Conservation (phyloP, 2,888 invertebrate species). For the Caenorhabditis virilis region DNA sequence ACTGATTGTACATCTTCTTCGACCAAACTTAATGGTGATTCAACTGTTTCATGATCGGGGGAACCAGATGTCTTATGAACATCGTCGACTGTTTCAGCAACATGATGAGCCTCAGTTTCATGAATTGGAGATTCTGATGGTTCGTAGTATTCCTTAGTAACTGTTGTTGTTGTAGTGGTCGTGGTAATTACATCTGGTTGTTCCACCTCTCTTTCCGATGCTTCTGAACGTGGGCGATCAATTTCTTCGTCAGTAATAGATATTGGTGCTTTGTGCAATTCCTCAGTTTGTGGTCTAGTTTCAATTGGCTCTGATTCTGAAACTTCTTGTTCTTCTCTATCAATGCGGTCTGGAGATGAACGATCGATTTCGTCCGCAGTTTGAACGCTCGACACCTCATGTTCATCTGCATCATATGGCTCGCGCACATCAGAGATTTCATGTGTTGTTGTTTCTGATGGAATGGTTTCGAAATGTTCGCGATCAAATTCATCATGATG, state of each 20-base stretch:
- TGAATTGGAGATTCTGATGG: conserved; percentile 10
- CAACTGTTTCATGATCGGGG: conserved; percentile 4
- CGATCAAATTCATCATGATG: conserved; percentile 7
- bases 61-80: too few species aligned
- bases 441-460: conserved; percentile 21
- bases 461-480: conserved; percentile 9
- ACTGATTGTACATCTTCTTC: conserved; percentile 12
- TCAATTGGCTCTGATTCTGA: background rate
- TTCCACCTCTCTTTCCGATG: conserved; percentile 5
- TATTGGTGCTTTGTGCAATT: conserved; percentile 2
- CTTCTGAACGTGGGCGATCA: background rate
- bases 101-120: conserved; percentile 4
- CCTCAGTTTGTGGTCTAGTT: conserved; percentile 2
- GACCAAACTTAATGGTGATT: conserved; percentile 13
- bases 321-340: background rate
- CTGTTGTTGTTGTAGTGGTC: conserved; percentile 26
- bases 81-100: too few species aligned
- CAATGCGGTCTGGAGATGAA: background rate
- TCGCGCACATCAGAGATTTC: conserved; percentile 7
- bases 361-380: conserved; percentile 2
- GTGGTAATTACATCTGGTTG: conserved; percentile 12
- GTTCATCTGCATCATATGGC: background rate
- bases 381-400: background rate
- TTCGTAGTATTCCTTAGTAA: conserved; percentile 21
- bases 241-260: conserved; percentile 3